Evolutionary conservation across 30 jellyfish, hydroid and myxozoan species (phyloP), one percentile per base, ranked within the genome.

Genomic region (Hydra vulgaris): DNA sequence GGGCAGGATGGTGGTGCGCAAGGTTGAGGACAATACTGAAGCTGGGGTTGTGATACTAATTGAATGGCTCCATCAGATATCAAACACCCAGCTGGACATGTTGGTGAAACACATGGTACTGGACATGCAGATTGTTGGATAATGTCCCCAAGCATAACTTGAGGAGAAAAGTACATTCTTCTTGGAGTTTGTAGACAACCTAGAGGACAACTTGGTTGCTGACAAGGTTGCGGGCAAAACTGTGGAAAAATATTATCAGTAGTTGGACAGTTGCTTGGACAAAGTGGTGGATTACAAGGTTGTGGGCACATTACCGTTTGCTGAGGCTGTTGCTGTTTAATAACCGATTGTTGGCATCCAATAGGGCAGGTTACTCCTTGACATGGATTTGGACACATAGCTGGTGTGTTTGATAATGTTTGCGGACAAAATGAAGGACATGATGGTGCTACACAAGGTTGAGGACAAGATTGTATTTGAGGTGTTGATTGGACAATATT

Each of bases 191-290:
- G 26, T 70, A n/a, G 83, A 27, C 87, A 80, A 16, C 87, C 87
- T 25, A 1, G 27, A 18, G 87, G 87, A 24, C 87, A 80, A 15
- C 79, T 12, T 66, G 84, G 85, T 66, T 18, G 75, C 67, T 80
- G 84, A 54, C 87, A 80, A 8, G 86, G 84, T 18, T 61, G 92
- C 7, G 96, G 93, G 66, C 95, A 85, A 12, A 76, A 16, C 20
- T 12, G 24, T 4, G 83, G 83, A 25, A 23, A 22, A 52, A 17
- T 18, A 26, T 66, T 80, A 27, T 20, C 21, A 17, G 68, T 80
- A 12, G 15, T 8, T 19, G 70, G 83, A 68, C 87, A 80, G 24
- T 79, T 74, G 7, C 8, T 16, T 18, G 87, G 87, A 52, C 87
- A 80, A n/a, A 68, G 22, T 23, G 83, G 84, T 23, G 72, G 84